These are phyloP conservation scores for Cyphomyrmex costatus DNA, from an alignment of 1,140 invertebrate species.

Conservation along the genomic window DNA sequence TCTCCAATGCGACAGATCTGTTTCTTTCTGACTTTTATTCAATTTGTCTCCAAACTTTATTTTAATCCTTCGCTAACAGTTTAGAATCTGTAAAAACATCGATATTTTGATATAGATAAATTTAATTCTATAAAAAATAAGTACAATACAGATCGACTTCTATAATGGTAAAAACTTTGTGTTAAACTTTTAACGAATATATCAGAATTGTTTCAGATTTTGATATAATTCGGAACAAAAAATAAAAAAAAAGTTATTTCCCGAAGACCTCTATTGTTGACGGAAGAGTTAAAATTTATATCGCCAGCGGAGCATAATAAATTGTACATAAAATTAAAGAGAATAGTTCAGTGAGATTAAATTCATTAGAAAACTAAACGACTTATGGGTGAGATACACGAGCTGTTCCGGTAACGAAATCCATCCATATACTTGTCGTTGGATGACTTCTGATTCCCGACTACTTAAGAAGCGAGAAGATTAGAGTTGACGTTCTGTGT, in stretches of 20 bases:
- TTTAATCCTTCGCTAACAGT: background rate
- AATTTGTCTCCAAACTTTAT: background rate
- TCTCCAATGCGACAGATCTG: background rate
- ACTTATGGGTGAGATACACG: background rate
- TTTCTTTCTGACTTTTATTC: background rate
- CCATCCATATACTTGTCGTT: constrained; percentile 34
- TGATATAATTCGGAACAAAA: too few relatives aligned
- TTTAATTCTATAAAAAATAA: too few relatives aligned
- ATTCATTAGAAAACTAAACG: background rate
- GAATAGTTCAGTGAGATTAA: background rate
- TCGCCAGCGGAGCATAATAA: background rate
- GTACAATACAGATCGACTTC: too few relatives aligned
- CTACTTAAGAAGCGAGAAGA: constrained; percentile 49
- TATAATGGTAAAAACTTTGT: too few relatives aligned
- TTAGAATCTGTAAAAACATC: too few relatives aligned
- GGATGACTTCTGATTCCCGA: constrained; percentile 26
- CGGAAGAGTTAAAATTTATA: too few relatives aligned
- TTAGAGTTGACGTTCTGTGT: constrained; percentile 2
- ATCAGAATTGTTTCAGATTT: too few relatives aligned
- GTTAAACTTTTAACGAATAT: too few relatives aligned
- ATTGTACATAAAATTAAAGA: background rate
- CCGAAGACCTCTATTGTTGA: too few relatives aligned
- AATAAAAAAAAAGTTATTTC: too few relatives aligned
- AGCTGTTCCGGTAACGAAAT: constrained; percentile 17
- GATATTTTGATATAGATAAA: too few relatives aligned